A percentile compares a stretch with the other conserved stretches of the same genome.
Conservation (phyloP, 2,888 invertebrate species). For the Drosophila cognata region DNA sequence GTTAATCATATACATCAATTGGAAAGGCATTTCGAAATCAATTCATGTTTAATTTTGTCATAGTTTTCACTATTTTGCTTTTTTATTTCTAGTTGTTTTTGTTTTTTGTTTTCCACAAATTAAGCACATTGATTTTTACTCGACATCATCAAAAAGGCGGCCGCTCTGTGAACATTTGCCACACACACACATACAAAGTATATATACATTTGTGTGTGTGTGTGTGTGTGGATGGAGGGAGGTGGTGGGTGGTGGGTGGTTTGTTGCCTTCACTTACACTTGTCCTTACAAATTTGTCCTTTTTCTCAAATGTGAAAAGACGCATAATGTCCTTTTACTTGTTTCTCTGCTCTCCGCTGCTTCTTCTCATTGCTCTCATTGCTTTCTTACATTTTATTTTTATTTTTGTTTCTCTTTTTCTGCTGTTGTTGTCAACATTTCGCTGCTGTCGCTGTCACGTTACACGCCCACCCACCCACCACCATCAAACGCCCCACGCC, state of each 20-base stretch:
- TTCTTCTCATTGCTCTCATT: conserved; percentile 31
- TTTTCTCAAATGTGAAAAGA: conserved; percentile 82
- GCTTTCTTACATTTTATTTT: conserved; percentile 50
- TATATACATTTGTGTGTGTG: conserved; percentile 8
- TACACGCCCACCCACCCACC: conserved; percentile 62
- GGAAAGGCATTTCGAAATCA: neutral
- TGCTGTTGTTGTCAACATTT: conserved; percentile 73
- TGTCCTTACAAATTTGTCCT: conserved; percentile 81
- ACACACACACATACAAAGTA: conserved; percentile 19
- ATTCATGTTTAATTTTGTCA: conserved; percentile 7
- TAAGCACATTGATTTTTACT: conserved; percentile 77
- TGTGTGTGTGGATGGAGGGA: conserved; percentile 14
- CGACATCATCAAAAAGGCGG: conserved; percentile 59
- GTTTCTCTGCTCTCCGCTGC: conserved; percentile 29
- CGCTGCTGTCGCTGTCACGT: conserved; percentile 64
- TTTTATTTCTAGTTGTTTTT: neutral
- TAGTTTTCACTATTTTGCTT: conserved; percentile 8
- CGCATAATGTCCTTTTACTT: conserved; percentile 80
- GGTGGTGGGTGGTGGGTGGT: neutral
- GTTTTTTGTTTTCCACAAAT: conserved; percentile 43
- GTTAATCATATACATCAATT: neutral
- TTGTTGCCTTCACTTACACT: conserved; percentile 78
- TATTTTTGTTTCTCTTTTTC: conserved; percentile 50
- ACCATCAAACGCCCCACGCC: conserved; percentile 70
- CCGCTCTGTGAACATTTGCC: conserved; percentile 32